Evolutionary conservation across 2,797 vertebrate species (phyloP), one percentile per base, ranked within the genome.

Genomic region (Melanotaenia nigrans): DNA sequence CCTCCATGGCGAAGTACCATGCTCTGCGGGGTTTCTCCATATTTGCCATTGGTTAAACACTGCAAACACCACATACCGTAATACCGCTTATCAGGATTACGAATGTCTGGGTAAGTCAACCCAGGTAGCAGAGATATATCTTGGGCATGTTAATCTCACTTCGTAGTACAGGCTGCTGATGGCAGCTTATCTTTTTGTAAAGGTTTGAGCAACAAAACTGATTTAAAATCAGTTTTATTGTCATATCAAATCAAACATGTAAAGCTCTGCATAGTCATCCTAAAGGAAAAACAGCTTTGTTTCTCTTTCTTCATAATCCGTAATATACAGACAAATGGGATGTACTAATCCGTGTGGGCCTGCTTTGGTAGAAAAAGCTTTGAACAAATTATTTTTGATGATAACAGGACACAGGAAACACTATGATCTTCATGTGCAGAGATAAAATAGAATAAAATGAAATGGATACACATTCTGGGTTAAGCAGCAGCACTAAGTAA

Each of bases 331-430:
- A 58, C 3, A 11, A 25, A 56, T 35, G n/a, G 5, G 25, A 47
- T 24, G 16, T 11, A 16, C 49, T 67, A 16, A 32, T 66, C 30
- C 45, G 11, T 36, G 24, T 42, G 18, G 40, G 38, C 36, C 40
- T 28, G n/a, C 14, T 5, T 47, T 16, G 53, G 59, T 40, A 36
- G 9, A 68, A 12, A 40, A 53, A 35, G 22, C 13, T 12, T 5
- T 35, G 28, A 76, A 69, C 68, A 83, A 63, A 14, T 54, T 28
- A 25, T 20, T 51, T 54, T 57, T 28, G 3, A 63, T 2, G 24
- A 22, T 4, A 24, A 35, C 28, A 63, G 12, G 12, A 49, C 22
- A 20, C 9, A 11, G 35, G 28, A 30, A 56, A 20, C 47, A 47
- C 32, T 18, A 45, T 25, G 20, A 10, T 5, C 32, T 8, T 13